Evolutionary conservation across 2,888 invertebrate genomes (phyloP).

Genomic region (Mamestra brassicae): DNA sequence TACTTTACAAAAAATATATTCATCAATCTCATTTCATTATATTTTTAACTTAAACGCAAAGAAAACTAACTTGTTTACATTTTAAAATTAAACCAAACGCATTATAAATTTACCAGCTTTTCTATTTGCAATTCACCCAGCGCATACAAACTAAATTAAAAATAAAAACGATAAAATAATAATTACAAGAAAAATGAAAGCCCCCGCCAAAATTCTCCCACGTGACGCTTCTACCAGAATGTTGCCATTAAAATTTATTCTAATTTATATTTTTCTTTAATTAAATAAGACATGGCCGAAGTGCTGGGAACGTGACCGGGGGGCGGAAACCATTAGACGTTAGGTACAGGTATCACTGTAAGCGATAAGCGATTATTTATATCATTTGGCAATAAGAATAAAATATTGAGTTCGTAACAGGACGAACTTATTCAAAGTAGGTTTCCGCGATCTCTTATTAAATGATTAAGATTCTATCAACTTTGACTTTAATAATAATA

Average conservation of each 20-base stretch:
- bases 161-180: constrained; percentile 18
- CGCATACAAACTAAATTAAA: constrained; percentile 23
- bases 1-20: neutral
- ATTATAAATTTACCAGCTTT: neutral
- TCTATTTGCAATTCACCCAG: constrained; percentile 16
- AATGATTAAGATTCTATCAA: too few species aligned
- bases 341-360: constrained; percentile 56
- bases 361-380: constrained; percentile 37
- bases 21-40: neutral
- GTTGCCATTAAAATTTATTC: constrained; percentile 79
- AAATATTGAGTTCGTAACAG: too few species aligned
- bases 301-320: constrained; percentile 80
- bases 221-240: constrained; percentile 53
- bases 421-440: too few species aligned
- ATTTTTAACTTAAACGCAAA: neutral
- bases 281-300: constrained; percentile 83
- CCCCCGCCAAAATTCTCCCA: constrained; percentile 37
- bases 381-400: too few species aligned
- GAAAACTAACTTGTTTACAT: constrained; percentile 5
- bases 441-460: too few species aligned
- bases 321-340: constrained; percentile 77
- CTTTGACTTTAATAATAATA: too few species aligned
- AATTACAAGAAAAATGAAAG: constrained; percentile 33
- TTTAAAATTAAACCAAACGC: constrained; percentile 1
- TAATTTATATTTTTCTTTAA: constrained; percentile 87